Evolutionary conservation across 2,113 vertebrate species (phyloP), one percentile per base, ranked within the genome.

Genomic region (Origma solitaria): DNA sequence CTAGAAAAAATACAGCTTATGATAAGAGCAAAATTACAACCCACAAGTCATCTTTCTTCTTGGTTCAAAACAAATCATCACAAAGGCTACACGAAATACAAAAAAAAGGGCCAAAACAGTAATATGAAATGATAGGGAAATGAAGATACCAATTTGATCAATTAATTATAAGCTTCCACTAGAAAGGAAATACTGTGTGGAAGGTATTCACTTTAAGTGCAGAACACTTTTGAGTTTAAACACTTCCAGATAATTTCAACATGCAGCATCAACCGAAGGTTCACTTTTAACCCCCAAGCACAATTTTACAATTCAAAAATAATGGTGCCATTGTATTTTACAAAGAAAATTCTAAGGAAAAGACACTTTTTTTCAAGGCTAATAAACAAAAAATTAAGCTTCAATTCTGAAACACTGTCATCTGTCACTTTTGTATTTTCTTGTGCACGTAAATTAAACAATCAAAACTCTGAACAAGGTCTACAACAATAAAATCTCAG

Each of bases 331-430:
- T 82, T 85, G 22, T 84, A 61, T 54, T 92, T 92, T 86, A 78
- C 35, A 64, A 51, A 77, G 38, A 47, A 91, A 90, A 91, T 33
- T 68, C 53, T 71, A 93, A 4, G 21, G 25, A 81, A 91, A 94
- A 95, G 95, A 95, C 91, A 96, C 95, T 96, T 96, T 96, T 47
- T 96, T 96, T 94, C 94, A 90, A 92, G 95, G 94, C 69, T 86
- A 49, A 45, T 13, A 30, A 80, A 37, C 20, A 30, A 4, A 53
- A 62, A 92, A 70, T n/a, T 27, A 37, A 42, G 28, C 40, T 68
- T 68, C 13, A 31, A 35, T 50, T 77, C 50, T 69, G 47, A 78
- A 75, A 62, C 1, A 4, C 27, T 23, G 33, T 10, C 51, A 62
- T 69, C 56, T 24, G 37, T 38, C 31, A 66, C 64, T 92, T 87